Percentiles rank a stretch among this genome's conserved stretches.
Evolutionary conservation across 2,113 vertebrate species (phyloP).

Genomic region (Barbus barbus): DNA sequence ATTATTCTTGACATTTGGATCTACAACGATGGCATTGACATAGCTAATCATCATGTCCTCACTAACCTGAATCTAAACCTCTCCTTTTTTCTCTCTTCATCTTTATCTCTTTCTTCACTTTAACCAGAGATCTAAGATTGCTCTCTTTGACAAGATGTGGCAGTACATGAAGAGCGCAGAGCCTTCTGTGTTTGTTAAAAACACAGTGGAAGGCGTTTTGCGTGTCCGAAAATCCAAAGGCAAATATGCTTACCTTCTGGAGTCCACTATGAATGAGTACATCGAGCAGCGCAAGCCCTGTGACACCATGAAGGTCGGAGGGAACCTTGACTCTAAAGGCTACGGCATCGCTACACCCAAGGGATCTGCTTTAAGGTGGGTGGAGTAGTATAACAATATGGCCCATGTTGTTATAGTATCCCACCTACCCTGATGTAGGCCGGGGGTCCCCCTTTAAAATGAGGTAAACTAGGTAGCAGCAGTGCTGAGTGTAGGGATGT

Average conservation of each 20-base stretch:
- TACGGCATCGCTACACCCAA: slow-evolving; percentile 98
- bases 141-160: slow-evolving; percentile 99
- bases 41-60: neutral
- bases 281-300: slow-evolving; percentile 97
- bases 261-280: slow-evolving; percentile 98
- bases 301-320: slow-evolving; percentile 99
- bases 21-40: neutral
- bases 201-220: slow-evolving; percentile 92
- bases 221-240: slow-evolving; percentile 96
- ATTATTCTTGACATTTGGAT: neutral
- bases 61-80: neutral
- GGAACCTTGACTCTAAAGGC: slow-evolving; percentile 98
- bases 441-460: slow-evolving; percentile 78
- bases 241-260: slow-evolving; percentile 96
- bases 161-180: slow-evolving; percentile 97
- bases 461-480: slow-evolving; percentile 55
- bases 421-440: slow-evolving; percentile 99
- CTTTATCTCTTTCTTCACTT: slow-evolving; percentile 44
- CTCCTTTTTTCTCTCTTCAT: slow-evolving; percentile 5
- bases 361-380: slow-evolving; percentile 99
- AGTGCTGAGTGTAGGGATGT: slow-evolving; percentile 36
- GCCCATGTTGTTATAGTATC: slow-evolving; percentile 99
- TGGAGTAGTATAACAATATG: slow-evolving; percentile 99
- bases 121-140: slow-evolving; percentile 93
- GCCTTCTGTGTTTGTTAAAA: slow-evolving; percentile 96